Base-by-base conservation (phyloP, 1,140 invertebrate species). In the Drosophila mayri region DNA sequence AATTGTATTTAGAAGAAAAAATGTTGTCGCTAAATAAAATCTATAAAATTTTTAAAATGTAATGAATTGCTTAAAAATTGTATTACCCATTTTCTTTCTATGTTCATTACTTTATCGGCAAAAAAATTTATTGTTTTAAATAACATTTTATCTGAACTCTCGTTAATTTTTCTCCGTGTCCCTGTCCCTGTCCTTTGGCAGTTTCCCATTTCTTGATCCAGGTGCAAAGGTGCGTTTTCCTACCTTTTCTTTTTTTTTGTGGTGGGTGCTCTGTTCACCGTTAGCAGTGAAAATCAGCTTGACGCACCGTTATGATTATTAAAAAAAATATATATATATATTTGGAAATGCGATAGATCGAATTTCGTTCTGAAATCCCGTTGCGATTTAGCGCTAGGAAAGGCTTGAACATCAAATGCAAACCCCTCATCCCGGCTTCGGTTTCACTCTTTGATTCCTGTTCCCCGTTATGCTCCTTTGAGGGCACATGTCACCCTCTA, bases 241-340 rank as follows among this genome's bases (percentile, higher is more conserved):
- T 41, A 25, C 22, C 35, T 43, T 44, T 44, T 25, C n/a, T 16
- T 25, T 20, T 20, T 37, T 47, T 76, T 66, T 38, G 16, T 43
- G 46, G 80, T 80, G 85, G 84, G 84, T 79, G 83, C 70, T 30
- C 76, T 4, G 52, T 38, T 46, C 46, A 57, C 83, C 76, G 83
- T 87, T 88, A 80, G 65, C 60, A 87, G 82, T 86, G 78, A 90
- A 88, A 87, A 83, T 77, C 61, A 37, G 32, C 37, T 43, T 22
- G 25, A 14, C 30, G 25, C 47, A 68, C 84, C 84, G 84, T 88
- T 88, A 88, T 90, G 78, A 71, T 88, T 87, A 88, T 88, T 88
- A 88, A 72, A 80, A 16, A 55, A 38, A 7, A 38, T 11, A 38
- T 22, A 54, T 54, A 54, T 78, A 67, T 49, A n/a, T 75, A 71